Conservation (phyloP, 1,140 invertebrate species). For the Prorops nasuta region DNA sequence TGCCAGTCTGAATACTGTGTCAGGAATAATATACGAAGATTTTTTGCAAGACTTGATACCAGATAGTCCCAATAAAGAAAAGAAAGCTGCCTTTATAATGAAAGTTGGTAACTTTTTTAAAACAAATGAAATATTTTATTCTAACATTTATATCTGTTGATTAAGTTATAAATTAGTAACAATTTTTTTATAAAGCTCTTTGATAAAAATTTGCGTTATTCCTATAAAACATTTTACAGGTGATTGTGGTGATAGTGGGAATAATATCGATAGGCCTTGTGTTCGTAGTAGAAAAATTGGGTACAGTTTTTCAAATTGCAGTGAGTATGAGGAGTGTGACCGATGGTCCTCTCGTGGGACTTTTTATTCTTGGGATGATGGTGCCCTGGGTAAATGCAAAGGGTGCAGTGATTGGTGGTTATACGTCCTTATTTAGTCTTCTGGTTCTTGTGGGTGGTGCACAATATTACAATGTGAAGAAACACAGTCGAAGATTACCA, state of each 20-base stretch:
- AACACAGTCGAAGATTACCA: slow-evolving; percentile 33
- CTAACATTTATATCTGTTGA: slow-evolving; percentile 66
- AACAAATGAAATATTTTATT: slow-evolving; percentile 57
- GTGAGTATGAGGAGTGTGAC: slow-evolving; percentile 54
- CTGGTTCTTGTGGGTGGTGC: slow-evolving; percentile 62
- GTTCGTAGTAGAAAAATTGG: slow-evolving; percentile 51
- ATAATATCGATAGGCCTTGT: slow-evolving; percentile 54
- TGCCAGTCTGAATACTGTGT: slow-evolving; percentile 56
- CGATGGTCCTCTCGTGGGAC: slow-evolving; percentile 55
- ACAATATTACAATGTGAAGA: slow-evolving; percentile 47
- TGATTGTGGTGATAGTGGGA: slow-evolving; percentile 48
- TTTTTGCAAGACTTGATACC: slow-evolving; percentile 51
- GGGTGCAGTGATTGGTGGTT: slow-evolving; percentile 58
- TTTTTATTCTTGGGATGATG: slow-evolving; percentile 59
- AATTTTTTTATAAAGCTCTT: no score
- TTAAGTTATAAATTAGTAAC: slow-evolving; percentile 57
- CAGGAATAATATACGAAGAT: slow-evolving; percentile 62
- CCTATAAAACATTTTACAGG: slow-evolving; percentile 8
- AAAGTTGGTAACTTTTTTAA: slow-evolving; percentile 26
- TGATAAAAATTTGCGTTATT: slow-evolving; percentile 57
- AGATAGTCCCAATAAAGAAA: slow-evolving; percentile 33
- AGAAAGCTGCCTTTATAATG: slow-evolving; percentile 41
- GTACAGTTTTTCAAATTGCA: slow-evolving; percentile 49
- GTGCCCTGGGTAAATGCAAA: slow-evolving; percentile 53
- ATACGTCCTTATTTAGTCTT: slow-evolving; percentile 53